Evolutionary conservation across 2,797 vertebrate genomes (phyloP).

Genomic region (Garrulus glandarius): DNA sequence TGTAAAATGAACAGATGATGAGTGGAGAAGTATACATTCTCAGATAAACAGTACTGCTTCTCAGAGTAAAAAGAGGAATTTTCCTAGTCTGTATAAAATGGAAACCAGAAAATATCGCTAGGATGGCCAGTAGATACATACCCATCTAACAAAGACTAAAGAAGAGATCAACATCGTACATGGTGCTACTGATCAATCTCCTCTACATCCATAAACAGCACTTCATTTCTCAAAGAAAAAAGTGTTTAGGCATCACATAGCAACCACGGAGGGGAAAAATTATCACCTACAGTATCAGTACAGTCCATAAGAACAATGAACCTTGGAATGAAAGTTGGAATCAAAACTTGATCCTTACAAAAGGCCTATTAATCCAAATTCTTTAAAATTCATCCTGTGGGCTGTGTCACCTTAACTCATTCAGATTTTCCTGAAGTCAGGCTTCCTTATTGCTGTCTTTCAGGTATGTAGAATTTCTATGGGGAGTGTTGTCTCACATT

Average conservation of each 20-base stretch:
- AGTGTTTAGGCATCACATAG: not conserved
- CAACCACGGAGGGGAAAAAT: not conserved
- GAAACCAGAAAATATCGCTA: not conserved
- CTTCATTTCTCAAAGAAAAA: not conserved
- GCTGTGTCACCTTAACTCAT: not conserved
- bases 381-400: not conserved
- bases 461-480: not conserved
- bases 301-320: not conserved
- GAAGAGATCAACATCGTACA: not conserved
- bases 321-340: not conserved
- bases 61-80: not conserved
- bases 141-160: not conserved
- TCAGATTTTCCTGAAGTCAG: not conserved
- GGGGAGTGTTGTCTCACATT: not conserved
- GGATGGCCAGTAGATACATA: not conserved
- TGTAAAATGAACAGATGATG: not conserved
- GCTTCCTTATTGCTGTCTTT: not conserved
- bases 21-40: not conserved
- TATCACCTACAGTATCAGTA: not conserved
- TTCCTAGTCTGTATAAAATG: not conserved
- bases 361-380: not conserved
- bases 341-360: not conserved
- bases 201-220: not conserved
- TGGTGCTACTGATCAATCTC: not conserved
- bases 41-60: not conserved